Percentiles rank a stretch among this genome's conserved stretches.
These are phyloP conservation scores for Bruchidius siliquastri DNA, from an alignment of 2,888 invertebrate genomes.

Conservation along the genomic window DNA sequence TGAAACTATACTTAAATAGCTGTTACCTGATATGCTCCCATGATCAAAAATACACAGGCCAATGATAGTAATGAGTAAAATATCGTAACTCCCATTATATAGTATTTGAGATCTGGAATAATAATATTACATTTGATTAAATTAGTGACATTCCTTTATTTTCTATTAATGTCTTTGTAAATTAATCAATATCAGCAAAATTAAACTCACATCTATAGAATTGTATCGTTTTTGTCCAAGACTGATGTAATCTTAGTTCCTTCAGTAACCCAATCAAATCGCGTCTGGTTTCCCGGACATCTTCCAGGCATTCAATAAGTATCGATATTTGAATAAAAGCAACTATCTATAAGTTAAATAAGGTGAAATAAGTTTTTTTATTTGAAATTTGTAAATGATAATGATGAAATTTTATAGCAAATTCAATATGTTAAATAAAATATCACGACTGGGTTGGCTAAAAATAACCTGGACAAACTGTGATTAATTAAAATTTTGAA, in stretches of 20 bases:
- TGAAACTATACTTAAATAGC: too few species aligned
- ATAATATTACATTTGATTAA: too few species aligned
- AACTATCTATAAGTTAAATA: neutral
- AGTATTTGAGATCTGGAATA: constrained; percentile 1
- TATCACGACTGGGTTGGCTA: too few species aligned
- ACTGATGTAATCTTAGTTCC: neutral
- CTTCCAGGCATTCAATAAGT: neutral
- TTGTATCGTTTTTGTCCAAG: neutral
- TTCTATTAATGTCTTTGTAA: too few species aligned
- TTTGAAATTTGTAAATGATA: too few species aligned
- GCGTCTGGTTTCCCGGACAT: neutral
- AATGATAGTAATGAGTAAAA: neutral
- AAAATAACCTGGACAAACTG: too few species aligned
- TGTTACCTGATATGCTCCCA: constrained; percentile 5
- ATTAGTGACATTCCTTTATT: too few species aligned
- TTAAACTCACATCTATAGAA: neutral
- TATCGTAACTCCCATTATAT: neutral
- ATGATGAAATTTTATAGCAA: too few species aligned
- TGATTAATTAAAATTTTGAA: too few species aligned
- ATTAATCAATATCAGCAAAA: too few species aligned
- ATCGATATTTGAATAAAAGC: neutral
- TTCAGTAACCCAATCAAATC: neutral
- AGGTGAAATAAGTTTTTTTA: neutral
- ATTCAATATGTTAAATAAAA: too few species aligned
- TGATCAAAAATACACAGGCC: neutral